A percentile compares a stretch with the other conserved stretches of the same genome.
Conservation (phyloP, 1,140 invertebrate genomes). For the Drosophila lowei region DNA sequence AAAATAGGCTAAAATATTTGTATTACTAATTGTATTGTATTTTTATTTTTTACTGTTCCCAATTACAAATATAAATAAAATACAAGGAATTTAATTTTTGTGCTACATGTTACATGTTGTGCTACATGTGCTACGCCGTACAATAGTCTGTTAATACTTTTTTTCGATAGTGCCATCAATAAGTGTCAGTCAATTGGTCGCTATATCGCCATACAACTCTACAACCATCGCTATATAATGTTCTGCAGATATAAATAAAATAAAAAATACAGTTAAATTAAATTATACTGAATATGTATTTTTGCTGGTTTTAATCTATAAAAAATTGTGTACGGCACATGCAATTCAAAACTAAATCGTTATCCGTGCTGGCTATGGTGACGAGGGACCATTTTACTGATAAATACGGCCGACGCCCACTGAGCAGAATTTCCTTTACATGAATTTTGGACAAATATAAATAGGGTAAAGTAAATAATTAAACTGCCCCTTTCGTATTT, state of each 20-base stretch:
- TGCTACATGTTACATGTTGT: too few relatives aligned
- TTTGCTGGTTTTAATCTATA: conserved; percentile 21
- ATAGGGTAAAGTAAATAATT: conserved; percentile 46
- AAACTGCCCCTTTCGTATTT: not conserved
- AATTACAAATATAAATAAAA: too few relatives aligned
- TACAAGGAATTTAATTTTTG: too few relatives aligned
- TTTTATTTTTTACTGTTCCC: too few relatives aligned
- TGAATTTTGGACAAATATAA: conserved; percentile 56
- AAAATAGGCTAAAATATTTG: too few relatives aligned
- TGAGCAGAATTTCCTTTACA: conserved; percentile 58
- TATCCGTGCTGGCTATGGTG: conserved; percentile 40
- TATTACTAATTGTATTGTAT: too few relatives aligned
- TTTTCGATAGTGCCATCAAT: too few relatives aligned
- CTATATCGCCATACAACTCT: too few relatives aligned
- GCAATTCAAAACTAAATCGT: conserved; percentile 28
- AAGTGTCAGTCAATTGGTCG: too few relatives aligned
- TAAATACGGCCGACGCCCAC: conserved; percentile 74
- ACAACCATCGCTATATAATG: conserved; percentile 30
- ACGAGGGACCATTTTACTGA: conserved; percentile 50
- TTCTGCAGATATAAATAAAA: conserved; percentile 74
- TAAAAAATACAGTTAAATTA: conserved; percentile 45
- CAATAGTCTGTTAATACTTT: too few relatives aligned
- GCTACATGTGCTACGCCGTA: too few relatives aligned
- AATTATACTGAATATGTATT: conserved; percentile 26
- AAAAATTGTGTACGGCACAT: conserved; percentile 49